Percentiles rank a stretch among this genome's conserved stretches.
Evolutionary conservation across 64 coral and sea anemone species (phyloP).

Genomic region (Montipora sp.): DNA sequence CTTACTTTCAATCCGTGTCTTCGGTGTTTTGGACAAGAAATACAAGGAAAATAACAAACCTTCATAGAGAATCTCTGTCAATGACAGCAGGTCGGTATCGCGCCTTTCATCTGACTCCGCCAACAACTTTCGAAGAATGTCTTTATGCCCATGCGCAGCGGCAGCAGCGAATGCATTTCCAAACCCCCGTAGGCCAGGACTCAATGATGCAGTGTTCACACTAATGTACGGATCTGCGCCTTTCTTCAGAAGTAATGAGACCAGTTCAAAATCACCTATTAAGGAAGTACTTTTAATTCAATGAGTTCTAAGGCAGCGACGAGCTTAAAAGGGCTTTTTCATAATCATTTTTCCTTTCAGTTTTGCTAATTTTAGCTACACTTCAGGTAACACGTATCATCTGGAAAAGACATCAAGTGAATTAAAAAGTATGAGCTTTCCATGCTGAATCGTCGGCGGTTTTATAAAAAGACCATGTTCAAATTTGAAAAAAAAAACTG

Average conservation of each 20-base stretch:
- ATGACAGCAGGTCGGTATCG: slow-evolving; percentile 80
- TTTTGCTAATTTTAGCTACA: too few species aligned
- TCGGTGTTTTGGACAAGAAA: too few species aligned
- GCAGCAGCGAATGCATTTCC: slow-evolving; percentile 79
- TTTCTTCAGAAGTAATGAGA: slow-evolving; percentile 60
- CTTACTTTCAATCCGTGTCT: too few species aligned
- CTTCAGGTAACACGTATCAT: too few species aligned
- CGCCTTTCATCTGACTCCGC: slow-evolving; percentile 62
- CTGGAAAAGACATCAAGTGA: too few species aligned
- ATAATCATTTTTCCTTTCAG: not conserved
- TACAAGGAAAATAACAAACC: not conserved
- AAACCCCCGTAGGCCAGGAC: slow-evolving; percentile 56
- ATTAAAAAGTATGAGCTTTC: too few species aligned
- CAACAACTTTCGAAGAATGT: slow-evolving; percentile 77
- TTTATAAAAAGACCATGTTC: too few species aligned
- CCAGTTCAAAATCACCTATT: slow-evolving; percentile 80
- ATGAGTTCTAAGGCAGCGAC: not conserved
- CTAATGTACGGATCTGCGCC: slow-evolving; percentile 73
- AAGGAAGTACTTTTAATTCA: not conserved
- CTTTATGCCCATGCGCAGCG: slow-evolving; percentile 75
- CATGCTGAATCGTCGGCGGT: too few species aligned
- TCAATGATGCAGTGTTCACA: slow-evolving; percentile 41
- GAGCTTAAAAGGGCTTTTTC: too few species aligned
- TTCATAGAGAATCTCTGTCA: slow-evolving; percentile 81
- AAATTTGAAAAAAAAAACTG: too few species aligned